Conservation (phyloP, 1,140 invertebrate species). For the Panulirus ornatus region DNA sequence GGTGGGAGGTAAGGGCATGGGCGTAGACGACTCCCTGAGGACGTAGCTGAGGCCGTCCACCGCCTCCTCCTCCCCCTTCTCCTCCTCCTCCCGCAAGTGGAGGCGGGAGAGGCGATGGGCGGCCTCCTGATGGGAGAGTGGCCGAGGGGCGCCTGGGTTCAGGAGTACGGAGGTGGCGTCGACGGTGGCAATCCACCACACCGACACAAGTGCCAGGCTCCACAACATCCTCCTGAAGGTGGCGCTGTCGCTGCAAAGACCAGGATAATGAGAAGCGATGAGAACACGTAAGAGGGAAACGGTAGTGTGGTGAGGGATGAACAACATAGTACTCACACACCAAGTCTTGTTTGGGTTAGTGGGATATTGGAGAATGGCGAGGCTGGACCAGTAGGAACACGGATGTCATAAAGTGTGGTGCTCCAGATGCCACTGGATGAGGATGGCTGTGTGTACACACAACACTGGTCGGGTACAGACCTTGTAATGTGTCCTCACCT, state of each 20-base stretch:
- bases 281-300: neutral
- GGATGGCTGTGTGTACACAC: too few relatives aligned
- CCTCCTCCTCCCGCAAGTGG: neutral
- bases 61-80: too few relatives aligned
- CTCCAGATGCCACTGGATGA: too few relatives aligned
- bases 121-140: slow-evolving; percentile 3
- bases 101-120: neutral
- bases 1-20: neutral
- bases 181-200: neutral
- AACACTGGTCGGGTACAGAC: too few relatives aligned
- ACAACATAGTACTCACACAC: too few relatives aligned
- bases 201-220: neutral
- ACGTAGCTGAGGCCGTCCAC: too few relatives aligned
- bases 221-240: neutral
- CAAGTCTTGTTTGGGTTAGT: too few relatives aligned
- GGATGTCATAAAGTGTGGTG: too few relatives aligned
- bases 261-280: neutral
- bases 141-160: neutral
- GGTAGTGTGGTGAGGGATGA: too few relatives aligned
- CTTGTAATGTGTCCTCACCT: too few relatives aligned
- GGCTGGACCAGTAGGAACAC: too few relatives aligned
- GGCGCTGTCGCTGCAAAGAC: neutral
- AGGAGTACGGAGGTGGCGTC: slow-evolving; percentile 24
- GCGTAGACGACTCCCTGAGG: neutral
- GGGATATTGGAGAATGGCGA: too few relatives aligned